Base-by-base conservation (phyloP, 2,888 invertebrate genomes). In the Halictus ligatus region DNA sequence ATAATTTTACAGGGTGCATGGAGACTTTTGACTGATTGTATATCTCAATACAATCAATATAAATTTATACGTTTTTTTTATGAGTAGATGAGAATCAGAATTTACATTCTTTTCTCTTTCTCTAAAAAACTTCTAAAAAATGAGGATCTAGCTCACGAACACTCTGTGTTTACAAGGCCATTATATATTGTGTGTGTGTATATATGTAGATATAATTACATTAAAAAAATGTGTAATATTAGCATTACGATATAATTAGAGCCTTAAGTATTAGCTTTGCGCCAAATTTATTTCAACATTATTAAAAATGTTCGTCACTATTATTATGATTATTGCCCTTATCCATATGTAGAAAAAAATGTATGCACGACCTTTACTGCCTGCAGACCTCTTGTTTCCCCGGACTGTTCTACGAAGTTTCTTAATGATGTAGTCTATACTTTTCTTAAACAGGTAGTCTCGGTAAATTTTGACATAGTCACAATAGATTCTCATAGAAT, bases 321-420 rank as follows among this genome's bases (percentile, higher is more conserved):
- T 43, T 43, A 43, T 71, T 43, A 71, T 43, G 71, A 77, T 15
- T 50, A 54, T 73, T 76, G 48, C 13, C 40, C 73, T 54, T 46
- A 67, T 1, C 48, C 35, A 54, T 43, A 40, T 60, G 35, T 25
- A 64, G 18, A 78, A 50, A 54, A 72, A 46, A 18, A 69, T 13
- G 58, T 86, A 25, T 54, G 58, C 12, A 54, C 50, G 21, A 43
- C 43, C 43, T 80, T 86, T 15, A 12, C 15, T 79, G n/a, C 76
- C 83, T 89, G 85, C 87, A 89, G 85, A 87, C 85, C 78, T 48
- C 78, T 79, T 73, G n/a, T 58, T 35, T 67, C 21, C 21, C 35
- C 29, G 15, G 18, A 54, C 35, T 48, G 35, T 25, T 78, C 77
- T 71, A 76, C 35, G 40, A 48, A n/a, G 69, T 72, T 40, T 46